phyloP scores from a whole-genome alignment of 1,140 invertebrate species.

The Drosophila nigromelanica region DNA sequence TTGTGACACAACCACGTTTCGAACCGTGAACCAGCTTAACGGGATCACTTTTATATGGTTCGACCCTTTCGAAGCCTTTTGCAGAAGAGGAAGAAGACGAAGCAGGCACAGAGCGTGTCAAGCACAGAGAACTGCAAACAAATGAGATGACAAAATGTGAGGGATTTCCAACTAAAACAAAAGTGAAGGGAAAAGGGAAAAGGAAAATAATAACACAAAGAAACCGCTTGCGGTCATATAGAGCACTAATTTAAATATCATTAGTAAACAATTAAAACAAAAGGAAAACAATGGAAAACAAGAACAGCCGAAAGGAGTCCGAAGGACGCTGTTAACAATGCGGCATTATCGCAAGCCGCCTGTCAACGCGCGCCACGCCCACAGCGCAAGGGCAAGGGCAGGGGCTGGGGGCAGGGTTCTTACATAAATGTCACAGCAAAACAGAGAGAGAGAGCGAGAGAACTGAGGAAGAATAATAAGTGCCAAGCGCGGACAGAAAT shows the following conservation, averaged over 20 bases:
- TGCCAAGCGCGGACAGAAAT: slow-evolving; percentile 22
- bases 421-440: slow-evolving; percentile 62
- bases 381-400: background rate
- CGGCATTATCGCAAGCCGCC: slow-evolving; percentile 30
- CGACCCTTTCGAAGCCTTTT: too few species aligned
- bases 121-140: slow-evolving; percentile 8
- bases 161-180: background rate
- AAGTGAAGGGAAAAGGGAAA: background rate
- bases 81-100: too few species aligned
- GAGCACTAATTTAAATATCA: slow-evolving; percentile 80
- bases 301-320: slow-evolving; percentile 8
- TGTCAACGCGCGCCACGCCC: slow-evolving; percentile 62
- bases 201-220: slow-evolving; percentile 35
- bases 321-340: slow-evolving; percentile 31
- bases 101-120: background rate
- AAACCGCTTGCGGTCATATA: slow-evolving; percentile 63
- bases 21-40: too few species aligned
- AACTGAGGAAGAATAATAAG: background rate
- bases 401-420: slow-evolving; percentile 17
- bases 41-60: too few species aligned
- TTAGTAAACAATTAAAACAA: slow-evolving; percentile 76
- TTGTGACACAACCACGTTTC: too few species aligned
- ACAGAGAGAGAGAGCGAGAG: background rate
- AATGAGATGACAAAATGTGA: slow-evolving; percentile 13
- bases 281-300: slow-evolving; percentile 38